Evolutionary conservation across 2,113 vertebrate species (phyloP), one percentile per base, ranked within the genome.

Genomic region (Sorex fumeus): DNA sequence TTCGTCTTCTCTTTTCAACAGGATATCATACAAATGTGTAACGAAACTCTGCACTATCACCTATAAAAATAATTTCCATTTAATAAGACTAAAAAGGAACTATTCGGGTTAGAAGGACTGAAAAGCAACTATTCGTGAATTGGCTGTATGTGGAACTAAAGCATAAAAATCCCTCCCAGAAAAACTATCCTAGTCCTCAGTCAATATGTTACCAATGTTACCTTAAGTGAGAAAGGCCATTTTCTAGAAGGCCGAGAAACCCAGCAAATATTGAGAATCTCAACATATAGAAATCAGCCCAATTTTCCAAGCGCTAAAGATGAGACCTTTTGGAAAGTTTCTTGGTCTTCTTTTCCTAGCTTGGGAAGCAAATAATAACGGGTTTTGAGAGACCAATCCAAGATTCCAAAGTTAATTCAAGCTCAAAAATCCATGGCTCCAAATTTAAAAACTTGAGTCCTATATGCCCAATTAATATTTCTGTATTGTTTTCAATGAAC

Each of bases 41-140:
- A 88, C 3, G 30, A 87, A n/a, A 25, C 8, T 4, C 18, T 43
- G 15, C 5, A 69, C 18, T 84, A 75, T 43, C 34, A 28, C 23
- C 67, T 71, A 53, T 62, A 28, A 74, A 84, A 45, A 64, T 53
- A 21, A 94, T 60, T 87, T 84, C 30, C 25, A 47, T 19, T 36
- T 81, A 71, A 89, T 70, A 86, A 83, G 21, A 94, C 91, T 69
- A 69, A 69, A 69, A 66, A 71, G 64, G 23, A 84, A 91, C 50
- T 62, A 72, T 4, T 74, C 64, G 62, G 45, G 57, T 19, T 7
- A 21, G 71, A 43, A 1, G 57, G 90, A 94, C 91, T 69, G 62
- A 69, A 69, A 66, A 71, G 64, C 28, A 84, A 91, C 50, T 62
- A 72, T 4, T 74, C 64, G 62, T 36, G 23, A 69, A 66, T 1